A percentile compares a stretch with the other conserved stretches of the same genome.
Evolutionary conservation across 92 coral and sea anemone genomes (phyloP).

Genomic region (Porites divaricata): DNA sequence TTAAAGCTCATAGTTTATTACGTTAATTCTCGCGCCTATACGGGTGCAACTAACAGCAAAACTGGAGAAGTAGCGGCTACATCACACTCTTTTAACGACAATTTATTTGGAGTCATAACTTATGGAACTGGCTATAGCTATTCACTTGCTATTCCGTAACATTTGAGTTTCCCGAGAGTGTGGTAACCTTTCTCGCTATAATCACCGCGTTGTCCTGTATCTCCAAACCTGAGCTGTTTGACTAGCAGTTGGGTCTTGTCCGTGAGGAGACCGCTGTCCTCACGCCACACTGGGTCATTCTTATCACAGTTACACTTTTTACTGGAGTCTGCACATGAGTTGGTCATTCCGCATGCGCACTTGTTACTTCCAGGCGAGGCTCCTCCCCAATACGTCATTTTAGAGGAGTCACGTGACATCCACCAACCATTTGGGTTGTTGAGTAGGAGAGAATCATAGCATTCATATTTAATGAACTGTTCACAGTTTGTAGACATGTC

Average conservation of each 20-base stretch:
- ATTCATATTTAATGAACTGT: constrained; percentile 59
- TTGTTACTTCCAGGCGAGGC: constrained; percentile 46
- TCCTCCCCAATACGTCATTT: constrained; percentile 71
- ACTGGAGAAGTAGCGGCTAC: too few species aligned
- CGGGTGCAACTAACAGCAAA: too few species aligned
- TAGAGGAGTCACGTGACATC: constrained; percentile 63
- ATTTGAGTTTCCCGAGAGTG: not conserved
- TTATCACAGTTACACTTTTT: constrained; percentile 58
- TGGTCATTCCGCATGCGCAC: constrained; percentile 77
- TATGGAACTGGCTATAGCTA: too few species aligned
- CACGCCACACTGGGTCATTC: constrained; percentile 38
- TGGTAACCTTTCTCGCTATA: not conserved
- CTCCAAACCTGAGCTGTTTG: constrained; percentile 37
- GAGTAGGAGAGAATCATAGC: constrained; percentile 13
- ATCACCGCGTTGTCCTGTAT: not conserved
- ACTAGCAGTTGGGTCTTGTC: constrained; percentile 52
- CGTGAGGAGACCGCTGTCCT: constrained; percentile 54
- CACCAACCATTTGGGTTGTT: constrained; percentile 38
- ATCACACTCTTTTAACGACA: too few species aligned
- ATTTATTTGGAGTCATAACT: too few species aligned
- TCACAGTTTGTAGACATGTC: constrained; percentile 44
- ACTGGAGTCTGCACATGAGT: constrained; percentile 39
- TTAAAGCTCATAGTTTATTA: too few species aligned
- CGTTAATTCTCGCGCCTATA: too few species aligned
- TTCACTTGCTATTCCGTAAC: not conserved